Conservation (phyloP, 2,113 vertebrate species). For the Plotosus lineatus region DNA sequence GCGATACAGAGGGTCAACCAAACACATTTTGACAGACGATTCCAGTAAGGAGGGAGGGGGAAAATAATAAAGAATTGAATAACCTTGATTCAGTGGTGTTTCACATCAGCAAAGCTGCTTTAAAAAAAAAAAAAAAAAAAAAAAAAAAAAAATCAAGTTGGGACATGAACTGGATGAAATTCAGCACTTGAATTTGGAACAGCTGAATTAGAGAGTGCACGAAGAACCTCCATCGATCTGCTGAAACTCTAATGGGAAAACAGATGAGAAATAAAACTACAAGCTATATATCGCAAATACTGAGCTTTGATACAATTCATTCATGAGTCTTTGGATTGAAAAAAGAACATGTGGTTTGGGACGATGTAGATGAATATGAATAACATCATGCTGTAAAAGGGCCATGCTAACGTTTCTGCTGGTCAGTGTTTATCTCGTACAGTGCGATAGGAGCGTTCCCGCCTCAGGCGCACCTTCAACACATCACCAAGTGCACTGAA, state of each 20-base stretch:
- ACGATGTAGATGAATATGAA: not conserved
- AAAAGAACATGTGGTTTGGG: not conserved
- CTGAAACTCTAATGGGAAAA: not conserved
- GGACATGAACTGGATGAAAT: constrained; percentile 44
- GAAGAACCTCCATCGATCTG: not conserved
- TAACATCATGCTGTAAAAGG: not conserved
- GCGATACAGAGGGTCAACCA: constrained; percentile 59
- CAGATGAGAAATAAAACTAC: not conserved
- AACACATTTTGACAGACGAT: constrained; percentile 65
- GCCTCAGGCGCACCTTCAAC: not conserved
- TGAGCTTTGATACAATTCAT: constrained; percentile 4
- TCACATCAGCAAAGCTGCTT: constrained; percentile 59
- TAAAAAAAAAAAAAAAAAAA: too few species aligned
- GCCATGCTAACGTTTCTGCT: not conserved
- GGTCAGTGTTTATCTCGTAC: not conserved
- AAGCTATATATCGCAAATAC: not conserved
- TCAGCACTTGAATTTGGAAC: constrained; percentile 25
- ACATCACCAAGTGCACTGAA: not conserved
- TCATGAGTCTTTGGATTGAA: not conserved
- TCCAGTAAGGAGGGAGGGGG: constrained; percentile 36
- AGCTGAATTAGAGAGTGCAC: not conserved
- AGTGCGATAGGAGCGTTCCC: not conserved
- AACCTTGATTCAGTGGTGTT: constrained; percentile 59
- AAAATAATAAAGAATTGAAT: constrained; percentile 63
- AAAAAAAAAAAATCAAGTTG: too few species aligned